Conservation (phyloP, 1,140 invertebrate species). For the Doryteuthis pealeii region DNA sequence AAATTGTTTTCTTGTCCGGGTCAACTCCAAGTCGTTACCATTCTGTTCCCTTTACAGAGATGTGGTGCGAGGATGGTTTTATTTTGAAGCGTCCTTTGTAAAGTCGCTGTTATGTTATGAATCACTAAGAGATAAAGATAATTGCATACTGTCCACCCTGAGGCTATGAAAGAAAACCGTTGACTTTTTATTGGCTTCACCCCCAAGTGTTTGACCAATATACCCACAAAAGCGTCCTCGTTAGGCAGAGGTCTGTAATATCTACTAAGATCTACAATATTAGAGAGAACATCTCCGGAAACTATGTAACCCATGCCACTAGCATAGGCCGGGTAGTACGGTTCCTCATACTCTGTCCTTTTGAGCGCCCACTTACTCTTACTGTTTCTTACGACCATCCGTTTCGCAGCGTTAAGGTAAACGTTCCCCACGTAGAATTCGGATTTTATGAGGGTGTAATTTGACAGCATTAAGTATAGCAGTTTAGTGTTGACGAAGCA, state of each 20-base stretch:
- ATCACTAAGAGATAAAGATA: constrained; percentile 43
- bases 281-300: constrained; percentile 39
- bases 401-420: constrained; percentile 22
- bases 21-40: constrained; percentile 31
- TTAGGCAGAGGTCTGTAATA: constrained; percentile 40
- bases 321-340: constrained; percentile 43
- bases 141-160: constrained; percentile 43
- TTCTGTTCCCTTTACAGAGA: constrained; percentile 23
- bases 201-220: constrained; percentile 33
- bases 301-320: constrained; percentile 47
- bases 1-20: neutral
- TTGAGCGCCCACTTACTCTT: constrained; percentile 39
- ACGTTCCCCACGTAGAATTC: constrained; percentile 46
- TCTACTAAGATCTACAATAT: constrained; percentile 32
- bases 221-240: constrained; percentile 49
- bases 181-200: constrained; percentile 32
- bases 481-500: constrained; percentile 47
- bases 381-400: constrained; percentile 34
- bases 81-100: constrained; percentile 28
- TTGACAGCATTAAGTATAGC: constrained; percentile 36
- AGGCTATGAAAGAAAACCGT: constrained; percentile 37
- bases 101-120: constrained; percentile 32
- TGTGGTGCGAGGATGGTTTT: constrained; percentile 31
- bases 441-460: constrained; percentile 24
- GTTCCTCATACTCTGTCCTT: constrained; percentile 27